Evolutionary conservation across 2,113 vertebrate genomes (phyloP), one percentile per base, ranked within the genome.

Genomic region (Hippocampus guttulatus): DNA sequence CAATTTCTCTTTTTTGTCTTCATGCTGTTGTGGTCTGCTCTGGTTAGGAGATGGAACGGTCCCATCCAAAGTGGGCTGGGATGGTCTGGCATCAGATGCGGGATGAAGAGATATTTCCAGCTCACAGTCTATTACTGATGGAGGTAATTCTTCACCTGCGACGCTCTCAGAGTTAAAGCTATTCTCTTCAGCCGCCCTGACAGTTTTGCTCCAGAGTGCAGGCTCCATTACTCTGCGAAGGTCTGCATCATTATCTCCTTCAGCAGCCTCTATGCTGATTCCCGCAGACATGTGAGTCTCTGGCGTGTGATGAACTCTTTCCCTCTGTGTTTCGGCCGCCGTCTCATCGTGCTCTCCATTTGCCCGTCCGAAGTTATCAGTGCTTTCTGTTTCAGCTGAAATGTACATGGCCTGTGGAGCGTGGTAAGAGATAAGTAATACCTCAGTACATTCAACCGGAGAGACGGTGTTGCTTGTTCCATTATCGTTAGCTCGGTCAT

Each of bases 211-310:
- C 74, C 73, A 79, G 74, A 86, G 80, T 82, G 72, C 76, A 68
- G 80, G 87, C 77, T 88, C 82, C 83, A 81, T 90, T 88, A 81
- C 83, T 75, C 66, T 21, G 55, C 80, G 77, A 77, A 71, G 47
- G 54, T 68, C 74, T 21, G 67, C 76, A 63, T 88, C 75, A 84
- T 89, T 88, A 85, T 82, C 81, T 87, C 75, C 83, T 83, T 80
- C 84, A 75, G 74, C 65, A 25, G 69, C 63, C 77, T 75, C 79
- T 75, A 75, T 67, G 74, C 83, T 82, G 75, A 86, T 73, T 73
- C 65, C 74, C 74, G 62, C 72, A 5, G 80, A 64, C 76, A 71
- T 30, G 41, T 49, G 71, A 67, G 74, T 79, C 80, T 80, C 79
- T 68, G 76, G 70, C 74, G 73, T 69, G 71, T 75, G 68, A 87